Evolutionary conservation across 2,797 vertebrate species (phyloP).

Genomic region (Pithecia hirsuta): DNA sequence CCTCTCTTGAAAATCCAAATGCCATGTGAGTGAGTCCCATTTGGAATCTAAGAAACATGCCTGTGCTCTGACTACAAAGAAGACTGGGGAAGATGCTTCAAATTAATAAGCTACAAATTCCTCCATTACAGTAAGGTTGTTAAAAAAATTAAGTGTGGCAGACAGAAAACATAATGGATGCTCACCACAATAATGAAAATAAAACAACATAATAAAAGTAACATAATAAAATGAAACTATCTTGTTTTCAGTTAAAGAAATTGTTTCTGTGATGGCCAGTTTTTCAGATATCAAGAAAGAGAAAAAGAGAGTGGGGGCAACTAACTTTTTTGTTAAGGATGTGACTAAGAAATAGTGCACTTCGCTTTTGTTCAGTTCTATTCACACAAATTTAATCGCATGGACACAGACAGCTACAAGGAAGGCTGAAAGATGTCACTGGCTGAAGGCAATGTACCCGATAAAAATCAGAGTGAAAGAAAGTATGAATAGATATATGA

Average conservation of each 20-base stretch:
- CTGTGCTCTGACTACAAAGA: background rate
- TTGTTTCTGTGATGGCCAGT: background rate
- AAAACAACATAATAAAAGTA: background rate
- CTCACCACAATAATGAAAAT: background rate
- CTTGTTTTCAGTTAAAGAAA: background rate
- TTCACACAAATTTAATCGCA: background rate
- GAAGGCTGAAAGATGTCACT: background rate
- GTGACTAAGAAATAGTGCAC: background rate
- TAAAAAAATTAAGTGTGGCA: no score
- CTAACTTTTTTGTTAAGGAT: background rate
- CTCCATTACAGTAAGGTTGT: background rate
- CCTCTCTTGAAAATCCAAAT: background rate
- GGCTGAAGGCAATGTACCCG: background rate
- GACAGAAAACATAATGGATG: background rate
- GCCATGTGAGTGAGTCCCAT: background rate
- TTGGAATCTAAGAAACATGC: background rate
- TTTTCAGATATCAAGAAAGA: background rate
- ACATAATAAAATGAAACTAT: no score
- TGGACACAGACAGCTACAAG: background rate
- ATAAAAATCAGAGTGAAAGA: background rate
- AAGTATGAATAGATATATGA: background rate
- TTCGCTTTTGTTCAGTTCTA: background rate
- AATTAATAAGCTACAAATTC: background rate
- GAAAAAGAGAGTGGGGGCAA: background rate
- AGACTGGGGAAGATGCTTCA: background rate